These are phyloP conservation scores for Rhagoletis pomonella DNA, from an alignment of 1,140 invertebrate genomes.

Conservation along the genomic window DNA sequence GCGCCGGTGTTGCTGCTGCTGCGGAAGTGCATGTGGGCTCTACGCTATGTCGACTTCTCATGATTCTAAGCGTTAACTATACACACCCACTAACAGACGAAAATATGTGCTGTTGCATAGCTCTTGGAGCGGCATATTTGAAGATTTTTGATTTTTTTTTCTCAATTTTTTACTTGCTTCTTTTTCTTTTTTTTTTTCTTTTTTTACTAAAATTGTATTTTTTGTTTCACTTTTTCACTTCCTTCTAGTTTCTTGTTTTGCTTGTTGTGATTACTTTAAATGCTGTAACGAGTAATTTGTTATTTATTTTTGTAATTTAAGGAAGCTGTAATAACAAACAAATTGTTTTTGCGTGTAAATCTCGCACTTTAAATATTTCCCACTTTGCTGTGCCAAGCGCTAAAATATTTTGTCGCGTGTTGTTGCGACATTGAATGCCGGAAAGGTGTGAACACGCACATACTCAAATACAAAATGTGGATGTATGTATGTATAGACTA, in stretches of 20 bases:
- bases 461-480: too few relatives aligned
- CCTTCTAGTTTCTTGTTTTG: not conserved
- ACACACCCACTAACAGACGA: not conserved
- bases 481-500: too few relatives aligned
- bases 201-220: not conserved
- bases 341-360: not conserved
- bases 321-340: constrained; percentile 13
- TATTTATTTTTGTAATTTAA: not conserved
- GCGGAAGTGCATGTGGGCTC: not conserved
- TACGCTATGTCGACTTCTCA: not conserved
- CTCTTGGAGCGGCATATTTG: not conserved
- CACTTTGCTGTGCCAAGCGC: not conserved
- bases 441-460: not conserved
- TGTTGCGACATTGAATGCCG: not conserved
- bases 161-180: not conserved
- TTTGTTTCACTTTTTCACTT: not conserved
- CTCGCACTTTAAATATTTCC: not conserved
- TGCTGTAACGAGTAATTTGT: constrained; percentile 1
- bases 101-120: not conserved
- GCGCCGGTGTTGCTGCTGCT: not conserved
- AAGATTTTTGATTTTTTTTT: not conserved
- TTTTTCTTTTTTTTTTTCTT: not conserved
- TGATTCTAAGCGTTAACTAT: not conserved
- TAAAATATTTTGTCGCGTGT: constrained; percentile 17
- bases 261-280: not conserved